Percentiles rank a stretch among this genome's conserved stretches.
phyloP scores from a whole-genome alignment of 2,888 invertebrate species.

The Panopea generosa region DNA sequence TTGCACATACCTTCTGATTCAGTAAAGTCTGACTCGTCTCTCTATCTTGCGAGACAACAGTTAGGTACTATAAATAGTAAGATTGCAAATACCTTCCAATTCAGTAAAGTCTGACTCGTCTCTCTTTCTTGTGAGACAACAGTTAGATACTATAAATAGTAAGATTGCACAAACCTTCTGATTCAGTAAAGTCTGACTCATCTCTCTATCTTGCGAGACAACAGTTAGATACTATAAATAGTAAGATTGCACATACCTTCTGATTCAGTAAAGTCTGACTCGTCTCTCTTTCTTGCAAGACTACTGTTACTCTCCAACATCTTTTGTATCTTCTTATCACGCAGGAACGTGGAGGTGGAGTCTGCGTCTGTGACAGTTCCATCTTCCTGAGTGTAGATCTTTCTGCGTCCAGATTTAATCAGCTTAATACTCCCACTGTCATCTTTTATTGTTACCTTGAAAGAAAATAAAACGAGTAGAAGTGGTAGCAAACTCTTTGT shows the following conservation, averaged over 20 bases:
- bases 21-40: constrained; percentile 47
- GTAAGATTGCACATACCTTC: constrained; percentile 50
- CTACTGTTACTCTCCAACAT: constrained; percentile 51
- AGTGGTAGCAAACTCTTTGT: too few relatives aligned
- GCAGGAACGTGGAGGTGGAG: constrained; percentile 50
- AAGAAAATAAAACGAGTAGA: too few relatives aligned
- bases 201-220: too few relatives aligned
- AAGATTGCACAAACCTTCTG: too few relatives aligned
- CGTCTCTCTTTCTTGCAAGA: constrained; percentile 21
- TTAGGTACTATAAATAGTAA: too few relatives aligned
- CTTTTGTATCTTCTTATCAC: constrained; percentile 62
- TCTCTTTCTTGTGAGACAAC: too few relatives aligned
- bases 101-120: too few relatives aligned
- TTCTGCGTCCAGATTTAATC: constrained; percentile 44
- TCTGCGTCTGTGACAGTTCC: constrained; percentile 39
- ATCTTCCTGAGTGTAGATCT: constrained; percentile 42
- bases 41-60: constrained; percentile 12
- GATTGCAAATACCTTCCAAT: too few relatives aligned
- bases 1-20: too few relatives aligned
- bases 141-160: too few relatives aligned
- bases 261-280: constrained; percentile 49
- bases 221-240: too few relatives aligned
- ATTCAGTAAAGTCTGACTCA: too few relatives aligned
- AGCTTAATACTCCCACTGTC: constrained; percentile 44
- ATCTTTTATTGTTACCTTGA: constrained; percentile 39